Base-by-base conservation (phyloP, 2,797 vertebrate species). In the Ara ararauna region DNA sequence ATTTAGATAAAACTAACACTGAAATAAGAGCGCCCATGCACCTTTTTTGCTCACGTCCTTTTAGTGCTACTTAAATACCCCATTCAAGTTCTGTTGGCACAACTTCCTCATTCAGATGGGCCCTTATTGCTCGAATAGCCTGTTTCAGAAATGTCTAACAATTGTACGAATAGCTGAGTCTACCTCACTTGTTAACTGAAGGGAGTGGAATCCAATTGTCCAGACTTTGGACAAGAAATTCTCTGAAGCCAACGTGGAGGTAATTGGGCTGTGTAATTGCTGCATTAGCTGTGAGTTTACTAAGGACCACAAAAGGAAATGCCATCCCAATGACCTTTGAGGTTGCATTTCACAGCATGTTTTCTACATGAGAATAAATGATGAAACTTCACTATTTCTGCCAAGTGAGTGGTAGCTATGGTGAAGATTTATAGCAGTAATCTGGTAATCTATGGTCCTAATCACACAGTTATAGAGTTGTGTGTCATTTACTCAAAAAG, bases 361-460 rank as follows among this genome's bases (percentile, higher is more conserved):
- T 95, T 93, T 85, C 90, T 94, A 73, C 94, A 50, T 42, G 71
- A 91, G 91, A 71, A 84, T 81, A 95, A 96, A 94, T 84, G 70
- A 94, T 92, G 94, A 87, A 94, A 94, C 88, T 94, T 88, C 84
- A 38, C 84, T 81, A 30, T 83, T 94, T 92, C 93, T 93, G 91
- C 91, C 84, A 80, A 85, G 86, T 32, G 75, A 88, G 86, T 85
- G 81, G 81, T 91, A 77, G 94, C 95, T 89, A 34, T 54, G 88
- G 86, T 61, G 82, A 93, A 94, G 96, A 97, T 97, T 97, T 97
- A 96, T 94, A 21, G 87, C 27, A 51, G 72, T 96, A 89, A 92
- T 84, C 91, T 85, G 92, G 93, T 95, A 95, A 96, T 95, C 96
- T 95, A 93, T 93, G 92, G 86, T 92, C 81, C 89, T 90, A 95